phyloP scores from a whole-genome alignment of 2,113 vertebrate species.

The Neolamprologus hecqui region DNA sequence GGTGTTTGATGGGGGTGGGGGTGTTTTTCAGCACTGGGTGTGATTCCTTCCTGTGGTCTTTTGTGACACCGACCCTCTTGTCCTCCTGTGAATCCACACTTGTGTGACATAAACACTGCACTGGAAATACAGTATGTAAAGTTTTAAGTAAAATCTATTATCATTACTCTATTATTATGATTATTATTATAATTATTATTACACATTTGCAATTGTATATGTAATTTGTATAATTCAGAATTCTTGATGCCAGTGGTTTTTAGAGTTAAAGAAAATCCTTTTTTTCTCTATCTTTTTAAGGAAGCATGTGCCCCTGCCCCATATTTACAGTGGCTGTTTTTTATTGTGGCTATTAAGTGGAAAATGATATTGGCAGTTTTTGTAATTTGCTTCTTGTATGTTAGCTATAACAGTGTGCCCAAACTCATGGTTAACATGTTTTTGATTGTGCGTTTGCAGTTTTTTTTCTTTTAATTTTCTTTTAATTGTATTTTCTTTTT shows the following conservation, averaged over 20 bases:
- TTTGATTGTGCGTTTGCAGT: not conserved
- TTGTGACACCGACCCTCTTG: constrained; percentile 13
- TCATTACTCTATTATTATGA: constrained; percentile 45
- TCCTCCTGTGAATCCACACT: constrained; percentile 47
- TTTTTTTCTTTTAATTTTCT: not conserved
- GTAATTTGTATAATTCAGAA: constrained; percentile 69
- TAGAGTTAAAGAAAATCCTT: constrained; percentile 43
- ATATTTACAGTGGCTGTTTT: constrained; percentile 69
- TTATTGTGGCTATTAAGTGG: constrained; percentile 64
- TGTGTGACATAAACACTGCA: constrained; percentile 62
- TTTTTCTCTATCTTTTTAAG: constrained; percentile 61
- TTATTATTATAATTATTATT: constrained; percentile 54
- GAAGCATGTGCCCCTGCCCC: constrained; percentile 64
- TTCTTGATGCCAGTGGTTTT: constrained; percentile 68
- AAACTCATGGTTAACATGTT: constrained; percentile 13
- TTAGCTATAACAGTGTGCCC: constrained; percentile 37
- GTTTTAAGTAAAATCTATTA: constrained; percentile 62
- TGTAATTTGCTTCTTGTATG: constrained; percentile 60
- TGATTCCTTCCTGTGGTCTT: constrained; percentile 15
- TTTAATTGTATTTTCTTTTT: too few species aligned
- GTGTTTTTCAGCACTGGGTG: not conserved
- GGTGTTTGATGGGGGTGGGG: not conserved
- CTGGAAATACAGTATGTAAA: constrained; percentile 67
- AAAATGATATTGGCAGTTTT: constrained; percentile 57
- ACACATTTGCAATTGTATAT: constrained; percentile 61